Evolutionary conservation across 2,888 invertebrate species (phyloP), one percentile per base, ranked within the genome.

Genomic region (Scaeva pyrastri): DNA sequence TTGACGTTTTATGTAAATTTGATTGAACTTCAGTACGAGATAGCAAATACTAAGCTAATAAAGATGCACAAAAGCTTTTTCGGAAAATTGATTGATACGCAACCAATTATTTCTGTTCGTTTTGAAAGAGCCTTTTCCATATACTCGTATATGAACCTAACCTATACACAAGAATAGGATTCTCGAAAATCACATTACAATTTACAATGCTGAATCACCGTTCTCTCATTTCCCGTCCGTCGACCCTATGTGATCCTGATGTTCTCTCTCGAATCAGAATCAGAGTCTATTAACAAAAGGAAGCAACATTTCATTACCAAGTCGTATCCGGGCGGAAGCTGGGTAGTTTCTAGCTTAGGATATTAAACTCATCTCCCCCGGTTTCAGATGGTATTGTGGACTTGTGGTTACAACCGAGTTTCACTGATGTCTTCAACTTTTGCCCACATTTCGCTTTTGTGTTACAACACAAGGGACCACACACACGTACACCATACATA

Each of bases 241-340:
- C 52, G 52, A 81, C 60, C 74, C 66, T 58, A 72, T 78, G 5
- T 68, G 36, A 36, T 48, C 21, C 36, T 50, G 64, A 84, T 71
- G 36, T 81, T 58, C 48, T 52, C 62, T 71, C 73, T 72, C 16
- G 39, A 58, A 66, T 71, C n/a, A 31, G 36, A 62, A 68, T 64
- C 71, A 39, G 26, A 78, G 77, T 86, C 77, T 82, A 82, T 86
- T 86, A 86, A 81, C 82, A 74, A 77, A 78, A 86, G 86, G 86
- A 86, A 86, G 86, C 74, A 82, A 86, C 86, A 86, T 86, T 86
- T 86, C 86, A 86, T 82, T 86, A 86, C 77, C 82, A 86, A 82
- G 86, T 86, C 86, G 74, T 74, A 78, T 86, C 86, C 86, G 82
- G 68, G 78, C 86, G 82, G 85, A 86, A 77, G 78, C 48, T 64